phyloP scores from a whole-genome alignment of 1,140 invertebrate genomes.

The Dolichoris vasculosae region DNA sequence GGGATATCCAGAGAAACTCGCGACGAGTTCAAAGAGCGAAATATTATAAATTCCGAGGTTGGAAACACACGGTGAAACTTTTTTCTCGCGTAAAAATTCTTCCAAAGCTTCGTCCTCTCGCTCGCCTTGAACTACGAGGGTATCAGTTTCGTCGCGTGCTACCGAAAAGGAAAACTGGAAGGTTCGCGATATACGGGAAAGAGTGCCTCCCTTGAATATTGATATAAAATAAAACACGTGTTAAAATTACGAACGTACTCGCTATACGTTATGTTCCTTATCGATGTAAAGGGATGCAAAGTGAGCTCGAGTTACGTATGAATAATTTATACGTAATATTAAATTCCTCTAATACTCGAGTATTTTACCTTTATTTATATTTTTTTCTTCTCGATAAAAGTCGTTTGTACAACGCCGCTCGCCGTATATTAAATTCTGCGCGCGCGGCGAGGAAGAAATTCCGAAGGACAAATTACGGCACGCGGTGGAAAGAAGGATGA shows the following conservation, averaged over 20 bases:
- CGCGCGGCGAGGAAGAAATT: not conserved
- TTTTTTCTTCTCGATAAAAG: constrained; percentile 2
- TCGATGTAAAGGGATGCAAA: not conserved
- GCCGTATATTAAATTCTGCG: not conserved
- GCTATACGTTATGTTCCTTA: not conserved
- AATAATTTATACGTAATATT: not conserved
- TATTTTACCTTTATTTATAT: too few relatives aligned
- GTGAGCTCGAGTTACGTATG: not conserved
- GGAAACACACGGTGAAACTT: not conserved
- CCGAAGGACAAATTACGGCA: not conserved
- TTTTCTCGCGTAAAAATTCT: not conserved
- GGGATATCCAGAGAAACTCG: not conserved
- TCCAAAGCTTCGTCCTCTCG: not conserved
- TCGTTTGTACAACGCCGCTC: not conserved
- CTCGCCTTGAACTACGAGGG: not conserved
- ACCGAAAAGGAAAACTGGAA: not conserved
- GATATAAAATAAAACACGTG: not conserved
- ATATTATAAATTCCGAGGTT: not conserved
- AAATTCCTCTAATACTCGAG: not conserved
- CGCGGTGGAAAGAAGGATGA: not conserved
- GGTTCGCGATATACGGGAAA: not conserved
- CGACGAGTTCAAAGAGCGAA: not conserved
- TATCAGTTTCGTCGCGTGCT: not conserved
- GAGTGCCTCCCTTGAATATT: not conserved
- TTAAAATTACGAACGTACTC: not conserved